Evolutionary conservation across 2,797 vertebrate genomes (phyloP), one percentile per base, ranked within the genome.

Genomic region (Myotis vivesi): DNA sequence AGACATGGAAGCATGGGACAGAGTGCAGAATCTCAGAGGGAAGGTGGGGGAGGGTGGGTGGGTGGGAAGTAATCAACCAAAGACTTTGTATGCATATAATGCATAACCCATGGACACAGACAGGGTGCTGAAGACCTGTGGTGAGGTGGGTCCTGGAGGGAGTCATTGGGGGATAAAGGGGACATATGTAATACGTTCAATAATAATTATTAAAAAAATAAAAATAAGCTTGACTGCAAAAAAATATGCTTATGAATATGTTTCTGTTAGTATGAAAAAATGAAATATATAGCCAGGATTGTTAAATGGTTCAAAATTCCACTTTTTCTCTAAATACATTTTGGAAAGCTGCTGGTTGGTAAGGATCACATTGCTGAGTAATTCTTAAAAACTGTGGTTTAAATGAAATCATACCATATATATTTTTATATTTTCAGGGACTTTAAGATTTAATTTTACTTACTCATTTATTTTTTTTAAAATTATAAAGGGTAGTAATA

Each of bases 401-500:
- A 75, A 87, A 51, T 59, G 9, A 85, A 80, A 81, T 76, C 9
- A 59, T 72, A 8, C 12, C 17, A 25, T 71, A 72, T 68, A 22
- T 55, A 64, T 91, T 59, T 82, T 69, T 55, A 75, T 30, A 1
- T 69, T 90, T 92, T 53, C n/a, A 87, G 62, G 6, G 3, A 23
- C 82, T 91, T 72, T 95, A 94, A 55, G 15, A 46, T 55, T 87
- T 83, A 72, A 80, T 30, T 90, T 87, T 92, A 13, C 41, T 83
- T 91, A 72, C n/a, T 64, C 17, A 55, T 53, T 95, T 15, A 23
- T 88, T 71, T 68, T 68, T 66, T 46, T 44, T 69, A 57, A 46
- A 64, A 33, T 89, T 30, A 25, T 20, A 77, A 93, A 86, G 10
- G 28, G 6, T 64, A 55, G 19, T 76, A 68, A 69, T 41, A 91